Evolutionary conservation across 92 coral and sea anemone genomes (phyloP), one percentile per base, ranked within the genome.

Genomic region (Porites evermanni): DNA sequence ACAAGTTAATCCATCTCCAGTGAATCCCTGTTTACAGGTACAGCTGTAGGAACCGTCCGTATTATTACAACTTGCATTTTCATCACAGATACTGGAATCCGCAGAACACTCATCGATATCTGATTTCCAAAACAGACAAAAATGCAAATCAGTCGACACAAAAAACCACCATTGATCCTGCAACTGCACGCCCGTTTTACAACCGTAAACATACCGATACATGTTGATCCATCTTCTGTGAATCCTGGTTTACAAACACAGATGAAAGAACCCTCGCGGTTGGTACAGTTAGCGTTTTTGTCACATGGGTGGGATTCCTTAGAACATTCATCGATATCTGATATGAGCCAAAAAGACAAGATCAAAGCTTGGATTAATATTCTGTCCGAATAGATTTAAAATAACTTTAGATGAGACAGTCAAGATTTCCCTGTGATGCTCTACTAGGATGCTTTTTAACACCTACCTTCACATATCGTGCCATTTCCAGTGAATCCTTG

Each of bases 401-500:
- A 4, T 3, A 38, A 38, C 47, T 38, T 38, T 38, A 38, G 47
- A 38, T 4, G 47, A 38, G 47, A 38, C 47, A 38, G 5, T 38
- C 47, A 38, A 38, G 47, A 38, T 38, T 38, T 38, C 47, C 47
- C 6, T 38, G 47, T 38, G 47, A 38, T 4, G 47, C 3, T 38
- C 7, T 4, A 38, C 47, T 38, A 38, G 47, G 47, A 38, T 38
- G 5, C 6, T 38, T 38, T 38, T 38, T 38, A 38, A 38, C 10
- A 10, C 60, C 56, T 82, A 88, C 94, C 92, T 47, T 78, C 64
- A 51, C 94, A 91, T 0, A 44, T 74, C 4, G 80, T 60, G 7
- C 92, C 96, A 79, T 91, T 81, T 47, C 93, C 94, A 75, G 73
- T 67, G 84, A 80, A 93, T 26, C 96, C 96, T 12, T 16, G 74